Evolutionary conservation across 2,888 invertebrate species (phyloP), one percentile per base, ranked within the genome.

Genomic region (Nephrotoma flavescens): DNA sequence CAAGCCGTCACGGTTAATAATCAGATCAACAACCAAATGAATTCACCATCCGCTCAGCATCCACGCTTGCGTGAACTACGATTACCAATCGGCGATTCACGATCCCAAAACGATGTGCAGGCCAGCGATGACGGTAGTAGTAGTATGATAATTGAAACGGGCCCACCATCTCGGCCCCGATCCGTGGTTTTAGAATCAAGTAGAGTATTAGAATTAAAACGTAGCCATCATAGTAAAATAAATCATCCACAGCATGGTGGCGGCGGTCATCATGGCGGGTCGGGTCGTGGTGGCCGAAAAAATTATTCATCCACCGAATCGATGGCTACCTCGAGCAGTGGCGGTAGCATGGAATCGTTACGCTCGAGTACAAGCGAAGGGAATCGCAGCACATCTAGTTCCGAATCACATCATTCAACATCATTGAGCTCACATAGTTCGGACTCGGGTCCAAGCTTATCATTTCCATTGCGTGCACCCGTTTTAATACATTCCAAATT

Each of bases 331-430:
- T 96, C 96, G 90, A 96, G 96, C 91, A 96, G 96, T 90, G 96
- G 96, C 86, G 96, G 96, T 83, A 97, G 97, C 91, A 95, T 97
- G 95, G 97, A 97, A 90, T 97, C 97, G 87, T 92, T 97, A 88
- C 94, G 96, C 88, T 96, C 96, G 91, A 96, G 96, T 90, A 96
- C 96, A 87, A 97, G 97, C 90, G 97, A 97, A 91, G 96, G 96
- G 44, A 96, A 96, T 90, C 93, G 96, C 89, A 97, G 96, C 90
- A 96, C 96, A 87, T 96, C 96, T 90, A 96, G 96, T 91, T 96
- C 96, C 86, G 96, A 96, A 90, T 96, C 96, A 90, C 94, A 95
- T 86, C 95, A 96, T 90, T 96, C 96, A 88, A 96, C 96, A 85
- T 96, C 96, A 86, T 92, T 97, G 87, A 97, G 96, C 91, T 96